Base-by-base conservation (phyloP, 2,797 vertebrate species). In the Peromyscus aztecus region DNA sequence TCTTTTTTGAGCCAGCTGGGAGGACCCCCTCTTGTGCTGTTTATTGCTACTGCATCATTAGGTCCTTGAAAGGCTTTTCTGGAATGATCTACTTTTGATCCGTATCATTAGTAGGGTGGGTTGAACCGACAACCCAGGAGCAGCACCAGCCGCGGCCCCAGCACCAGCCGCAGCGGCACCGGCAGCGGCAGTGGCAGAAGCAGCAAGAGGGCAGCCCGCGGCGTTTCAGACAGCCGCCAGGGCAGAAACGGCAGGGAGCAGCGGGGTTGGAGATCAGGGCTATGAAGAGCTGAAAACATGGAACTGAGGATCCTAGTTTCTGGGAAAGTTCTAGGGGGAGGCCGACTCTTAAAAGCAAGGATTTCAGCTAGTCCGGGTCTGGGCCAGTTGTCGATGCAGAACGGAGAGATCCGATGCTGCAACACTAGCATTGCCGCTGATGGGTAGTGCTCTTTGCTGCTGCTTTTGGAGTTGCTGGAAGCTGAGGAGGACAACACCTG, bases 121-220 rank as follows among this genome's bases (percentile, higher is more conserved):
- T 52, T 49, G 43, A 9, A 46, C 46, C 8, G 12, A 34, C 23
- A 52, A 52, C 73, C 61, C 13, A 31, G 11, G 21, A 31, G 75
- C 11, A 43, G 4, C 34, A 34, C 14, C 43, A 11, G 0, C 29
- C 34, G 7, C 2, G 9, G 40, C 8, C 0, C 43, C 43, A 46
- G 43, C 43, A 6, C 43, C 46, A 46, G 49, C 49, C 10, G 14
- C 2, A 14, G 29, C 4, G 3, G 24, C 14, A 23, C 24, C 10
- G 7, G 29, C 0, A 5, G 43, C 10, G 12, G 29, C 0, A 5
- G 43, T 4, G 21, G 57, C 52, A 61, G 29, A 21, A 6, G 40
- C 29, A n/a, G 14, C 12, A 29, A 76, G 37, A 34, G 55, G 13
- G 21, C 31, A 49, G 23, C 75, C 6, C 9, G 49, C 11, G 23